Base-by-base conservation (phyloP, 2,888 invertebrate genomes). In the Lissocephala sabroskyi region DNA sequence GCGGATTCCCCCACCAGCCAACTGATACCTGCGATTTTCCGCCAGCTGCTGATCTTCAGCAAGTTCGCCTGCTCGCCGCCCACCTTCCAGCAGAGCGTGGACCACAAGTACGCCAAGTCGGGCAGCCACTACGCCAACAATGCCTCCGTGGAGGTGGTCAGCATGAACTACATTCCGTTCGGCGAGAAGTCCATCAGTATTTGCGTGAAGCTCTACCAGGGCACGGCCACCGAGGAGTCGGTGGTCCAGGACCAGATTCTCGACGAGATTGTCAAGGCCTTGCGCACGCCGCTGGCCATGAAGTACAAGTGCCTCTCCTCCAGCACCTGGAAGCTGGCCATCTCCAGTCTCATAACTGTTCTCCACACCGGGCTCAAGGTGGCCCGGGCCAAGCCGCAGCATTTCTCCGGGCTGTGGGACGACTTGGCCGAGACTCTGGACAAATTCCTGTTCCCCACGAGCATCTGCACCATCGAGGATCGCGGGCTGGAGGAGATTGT, bases 371-470 rank as follows among this genome's bases (percentile, higher is more conserved):
- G 96, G 0, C 86, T 98, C 32, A 96, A 96, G 4, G 87, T 97
- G 16, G 97, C 97, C 17, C 88, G 96, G 65, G 90, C 90, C 53
- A 87, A 89, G 71, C 91, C 94, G 29, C 90, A 91, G 56, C 88
- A 89, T 33, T 93, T 93, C 82, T 85, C 87, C 45, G 87, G 87
- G 41, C 92, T 94, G 86, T 98, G 98, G 98, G 89, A 91, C 45
- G 92, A 92, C 66, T 86, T 98, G 49, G 95, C 94, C 0, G 88
- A 88, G 43, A 92, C 95, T 0, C 85, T 98, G 29, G 96, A 98
- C 74, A 93, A 94, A 46, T 98, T 97, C 83, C 87, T 98, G 49
- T 98, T 98, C 81, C 93, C 94, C 6, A 89, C 89, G 77, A 88
- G 88, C 59, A 83, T 86, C 50, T 85, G 85, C 54, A 86, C 87